Evolutionary conservation across 2,797 vertebrate species (phyloP), one percentile per base, ranked within the genome.

Genomic region (Typhlichthys subterraneus): DNA sequence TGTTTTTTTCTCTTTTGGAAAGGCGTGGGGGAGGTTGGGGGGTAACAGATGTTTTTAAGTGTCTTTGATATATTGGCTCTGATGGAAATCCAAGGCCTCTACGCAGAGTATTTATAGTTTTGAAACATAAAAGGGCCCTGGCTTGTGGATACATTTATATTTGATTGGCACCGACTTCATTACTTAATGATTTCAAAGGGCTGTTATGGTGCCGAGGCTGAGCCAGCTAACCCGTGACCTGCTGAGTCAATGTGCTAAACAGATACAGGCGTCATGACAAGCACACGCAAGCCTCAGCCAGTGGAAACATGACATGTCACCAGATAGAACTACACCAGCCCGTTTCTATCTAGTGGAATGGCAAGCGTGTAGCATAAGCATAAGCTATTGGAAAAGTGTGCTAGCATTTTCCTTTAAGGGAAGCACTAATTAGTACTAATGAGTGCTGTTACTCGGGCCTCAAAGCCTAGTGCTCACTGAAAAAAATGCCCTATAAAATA

Each of bases 111-210:
- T 86, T 84, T 90, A 85, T 90, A 73, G 79, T 75, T 42, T 86
- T 73, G 72, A 81, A 85, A 88, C 79, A 85, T 88, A 80, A 88
- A 91, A 87, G 81, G 70, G 70, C 72, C 67, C 81, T 81, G 86
- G 83, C 86, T 86, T 86, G 79, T 85, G 84, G 80, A 85, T 76
- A 57, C 78, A 84, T 86, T 91, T 90, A 79, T 86, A 80, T 89
- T 89, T 90, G 88, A 93, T 87, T 90, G 80, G 86, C 81, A 90
- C 79, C 66, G 77, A 78, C 82, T 87, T 91, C 85, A 89, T 91
- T 87, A 89, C 81, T 87, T 89, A 87, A 91, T 90, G 85, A 92
- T 92, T 89, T 88, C 77, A 90, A 87, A 91, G 87, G 80, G 80
- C 85, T 89, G 85, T 87, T 83, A 84, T 81, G 78, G 78, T 82